phyloP scores from a whole-genome alignment of 1,140 invertebrate species.

The Drosophila pseudoananassae region DNA sequence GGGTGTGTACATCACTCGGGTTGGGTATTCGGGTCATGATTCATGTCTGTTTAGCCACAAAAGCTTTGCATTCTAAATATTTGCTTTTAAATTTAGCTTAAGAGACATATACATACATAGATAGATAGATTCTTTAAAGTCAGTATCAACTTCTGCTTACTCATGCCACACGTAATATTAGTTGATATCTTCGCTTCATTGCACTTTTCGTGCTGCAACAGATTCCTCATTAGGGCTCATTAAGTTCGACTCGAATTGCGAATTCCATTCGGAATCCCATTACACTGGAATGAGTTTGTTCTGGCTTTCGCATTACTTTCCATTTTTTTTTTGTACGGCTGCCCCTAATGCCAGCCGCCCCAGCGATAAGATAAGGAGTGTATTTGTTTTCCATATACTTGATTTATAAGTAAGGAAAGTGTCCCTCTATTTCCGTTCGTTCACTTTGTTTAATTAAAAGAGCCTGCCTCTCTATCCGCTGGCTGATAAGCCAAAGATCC shows the following conservation, averaged over 20 bases:
- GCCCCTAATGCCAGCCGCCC: slow-evolving; percentile 20
- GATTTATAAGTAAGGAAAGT: slow-evolving; percentile 4
- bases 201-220: slow-evolving; percentile 26
- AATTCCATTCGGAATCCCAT: slow-evolving; percentile 44
- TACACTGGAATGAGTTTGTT: slow-evolving; percentile 14
- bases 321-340: slow-evolving; percentile 13
- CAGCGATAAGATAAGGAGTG: slow-evolving; percentile 37
- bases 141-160: no score
- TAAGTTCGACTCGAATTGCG: slow-evolving; percentile 29
- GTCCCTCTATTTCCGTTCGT: slow-evolving; percentile 60
- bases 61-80: not conserved
- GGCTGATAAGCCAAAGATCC: slow-evolving; percentile 1
- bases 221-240: slow-evolving; percentile 25
- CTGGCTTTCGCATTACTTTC: slow-evolving; percentile 8
- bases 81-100: not conserved
- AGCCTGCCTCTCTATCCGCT: slow-evolving; percentile 5
- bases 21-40: slow-evolving; percentile 3
- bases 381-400: slow-evolving; percentile 9
- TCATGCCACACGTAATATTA: slow-evolving; percentile 2
- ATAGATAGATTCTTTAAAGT: no score
- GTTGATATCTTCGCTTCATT: slow-evolving; percentile 3
- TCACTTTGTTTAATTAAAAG: slow-evolving; percentile 63
- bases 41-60: slow-evolving; percentile 11
- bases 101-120: no score
- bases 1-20: no score